Evolutionary conservation across 2,113 vertebrate species (phyloP).

Genomic region (Peucedramus taeniatus): DNA sequence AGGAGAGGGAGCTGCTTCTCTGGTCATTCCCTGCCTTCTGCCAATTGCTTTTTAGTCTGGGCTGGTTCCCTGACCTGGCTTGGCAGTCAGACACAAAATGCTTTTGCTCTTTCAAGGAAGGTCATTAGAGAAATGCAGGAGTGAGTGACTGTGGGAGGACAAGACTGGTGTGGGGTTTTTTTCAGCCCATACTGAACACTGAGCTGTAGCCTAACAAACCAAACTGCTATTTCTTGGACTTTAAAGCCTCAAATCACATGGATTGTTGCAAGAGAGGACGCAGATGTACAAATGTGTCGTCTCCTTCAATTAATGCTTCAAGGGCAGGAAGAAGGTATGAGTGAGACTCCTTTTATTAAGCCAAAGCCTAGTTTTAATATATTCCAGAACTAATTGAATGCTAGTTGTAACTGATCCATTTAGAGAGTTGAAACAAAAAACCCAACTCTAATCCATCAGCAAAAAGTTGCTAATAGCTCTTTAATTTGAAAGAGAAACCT

Average conservation of each 20-base stretch:
- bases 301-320: neutral
- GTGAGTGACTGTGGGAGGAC: neutral
- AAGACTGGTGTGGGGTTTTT: neutral
- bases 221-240: neutral
- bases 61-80: neutral
- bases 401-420: neutral
- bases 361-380: neutral
- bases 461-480: neutral
- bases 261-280: neutral
- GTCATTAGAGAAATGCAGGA: neutral
- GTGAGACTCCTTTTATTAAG: neutral
- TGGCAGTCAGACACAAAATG: neutral
- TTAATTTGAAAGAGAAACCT: neutral
- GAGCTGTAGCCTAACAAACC: neutral
- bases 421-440: neutral
- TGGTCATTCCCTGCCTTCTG: neutral
- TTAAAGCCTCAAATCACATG: neutral
- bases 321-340: neutral
- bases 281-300: neutral
- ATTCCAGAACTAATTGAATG: neutral
- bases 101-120: neutral
- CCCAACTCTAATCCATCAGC: neutral
- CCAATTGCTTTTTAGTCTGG: neutral
- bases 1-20: neutral
- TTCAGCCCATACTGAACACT: neutral